A percentile compares a stretch with the other conserved stretches of the same genome.
phyloP scores from a whole-genome alignment of 2,797 vertebrate genomes.

The Hoplostethus mediterraneus region DNA sequence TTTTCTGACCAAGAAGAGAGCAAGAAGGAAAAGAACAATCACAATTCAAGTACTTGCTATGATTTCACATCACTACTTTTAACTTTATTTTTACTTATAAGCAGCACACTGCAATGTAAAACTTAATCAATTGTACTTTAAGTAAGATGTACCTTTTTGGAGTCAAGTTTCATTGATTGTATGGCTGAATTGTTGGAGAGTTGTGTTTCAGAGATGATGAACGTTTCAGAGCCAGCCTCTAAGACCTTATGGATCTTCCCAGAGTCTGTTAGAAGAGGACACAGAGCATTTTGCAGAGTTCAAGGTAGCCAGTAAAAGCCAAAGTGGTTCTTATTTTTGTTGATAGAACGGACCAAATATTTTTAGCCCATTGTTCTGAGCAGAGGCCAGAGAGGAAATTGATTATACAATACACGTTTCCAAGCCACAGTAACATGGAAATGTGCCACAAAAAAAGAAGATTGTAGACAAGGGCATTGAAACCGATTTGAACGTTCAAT shows the following conservation, averaged over 20 bases:
- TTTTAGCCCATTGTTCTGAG: constrained; percentile 42
- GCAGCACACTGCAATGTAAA: neutral
- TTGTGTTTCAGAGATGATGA: constrained; percentile 84
- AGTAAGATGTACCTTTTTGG: constrained; percentile 73
- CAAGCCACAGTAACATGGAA: neutral
- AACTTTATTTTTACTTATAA: neutral
- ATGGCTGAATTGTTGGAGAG: constrained; percentile 66
- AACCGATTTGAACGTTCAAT: neutral
- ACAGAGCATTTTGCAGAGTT: neutral
- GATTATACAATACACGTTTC: constrained; percentile 3
- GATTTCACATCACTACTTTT: neutral
- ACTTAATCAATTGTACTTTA: neutral
- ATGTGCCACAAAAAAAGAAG: neutral
- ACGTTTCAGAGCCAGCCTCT: constrained; percentile 75
- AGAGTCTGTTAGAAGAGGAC: constrained; percentile 66
- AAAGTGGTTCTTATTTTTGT: too few species aligned
- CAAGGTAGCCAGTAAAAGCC: too few species aligned
- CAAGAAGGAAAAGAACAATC: neutral
- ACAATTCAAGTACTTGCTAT: neutral
- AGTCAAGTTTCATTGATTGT: constrained; percentile 82
- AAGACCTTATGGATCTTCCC: constrained; percentile 85
- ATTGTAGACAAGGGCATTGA: neutral
- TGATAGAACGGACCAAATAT: constrained; percentile 18
- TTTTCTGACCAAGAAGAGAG: constrained; percentile 76
- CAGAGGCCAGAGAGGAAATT: neutral